phyloP scores from a whole-genome alignment of 2,888 invertebrate species.

The Synergus umbraculus region DNA sequence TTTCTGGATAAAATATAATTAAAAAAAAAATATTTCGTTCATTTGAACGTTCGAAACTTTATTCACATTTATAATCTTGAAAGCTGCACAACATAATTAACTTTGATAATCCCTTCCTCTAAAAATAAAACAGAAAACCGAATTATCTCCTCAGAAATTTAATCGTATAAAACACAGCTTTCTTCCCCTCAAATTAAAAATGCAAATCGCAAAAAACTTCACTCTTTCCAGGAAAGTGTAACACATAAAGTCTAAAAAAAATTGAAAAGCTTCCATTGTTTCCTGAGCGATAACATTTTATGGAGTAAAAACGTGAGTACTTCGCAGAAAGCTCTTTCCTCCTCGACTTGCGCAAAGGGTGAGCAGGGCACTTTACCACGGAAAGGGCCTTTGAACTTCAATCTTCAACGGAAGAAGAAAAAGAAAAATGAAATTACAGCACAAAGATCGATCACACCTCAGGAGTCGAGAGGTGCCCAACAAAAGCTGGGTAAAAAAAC shows the following conservation, averaged over 20 bases:
- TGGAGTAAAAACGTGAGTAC: constrained; percentile 34
- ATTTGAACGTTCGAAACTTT: no score
- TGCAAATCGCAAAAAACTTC: neutral
- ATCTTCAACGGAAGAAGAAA: constrained; percentile 35
- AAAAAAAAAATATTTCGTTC: no score
- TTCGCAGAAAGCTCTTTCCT: constrained; percentile 33
- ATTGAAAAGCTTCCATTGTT: constrained; percentile 30
- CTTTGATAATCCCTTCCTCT: no score
- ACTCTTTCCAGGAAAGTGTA: neutral
- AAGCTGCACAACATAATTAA: no score
- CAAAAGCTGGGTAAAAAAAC: constrained; percentile 11
- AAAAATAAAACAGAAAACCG: no score
- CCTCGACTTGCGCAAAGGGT: constrained; percentile 23
- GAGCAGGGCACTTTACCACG: constrained; percentile 28
- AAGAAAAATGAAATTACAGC: constrained; percentile 39
- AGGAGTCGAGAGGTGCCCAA: constrained; percentile 27
- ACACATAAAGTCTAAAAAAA: neutral
- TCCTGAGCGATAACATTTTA: constrained; percentile 21
- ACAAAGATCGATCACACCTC: constrained; percentile 39
- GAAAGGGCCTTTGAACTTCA: constrained; percentile 33
- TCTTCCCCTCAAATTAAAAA: neutral
- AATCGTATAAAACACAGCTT: neutral
- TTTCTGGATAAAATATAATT: no score
- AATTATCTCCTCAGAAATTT: no score
- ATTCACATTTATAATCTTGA: no score